phyloP scores from a whole-genome alignment of 2,797 vertebrate species.

The Hafferia zeledoni region DNA sequence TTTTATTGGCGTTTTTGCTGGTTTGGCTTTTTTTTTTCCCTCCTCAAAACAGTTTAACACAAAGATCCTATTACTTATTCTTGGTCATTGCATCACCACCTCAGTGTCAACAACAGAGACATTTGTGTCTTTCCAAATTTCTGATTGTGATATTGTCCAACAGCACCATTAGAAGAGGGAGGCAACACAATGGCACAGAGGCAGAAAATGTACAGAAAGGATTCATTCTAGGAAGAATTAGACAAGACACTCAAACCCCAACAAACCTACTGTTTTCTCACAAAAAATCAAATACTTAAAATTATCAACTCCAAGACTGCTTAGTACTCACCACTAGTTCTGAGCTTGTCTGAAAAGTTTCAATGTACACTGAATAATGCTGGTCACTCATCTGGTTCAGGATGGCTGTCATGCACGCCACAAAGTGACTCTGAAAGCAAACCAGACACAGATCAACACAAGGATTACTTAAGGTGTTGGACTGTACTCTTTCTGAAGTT shows the following conservation, averaged over 20 bases:
- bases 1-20: background rate
- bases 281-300: background rate
- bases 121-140: background rate
- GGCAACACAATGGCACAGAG: background rate
- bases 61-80: background rate
- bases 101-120: background rate
- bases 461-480: background rate
- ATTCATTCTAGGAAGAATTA: background rate
- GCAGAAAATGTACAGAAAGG: background rate
- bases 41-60: background rate
- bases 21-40: background rate
- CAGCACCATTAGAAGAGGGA: background rate
- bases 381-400: conserved; percentile 92
- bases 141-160: background rate
- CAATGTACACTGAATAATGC: conserved; percentile 91
- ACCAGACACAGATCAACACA: background rate
- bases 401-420: conserved; percentile 96
- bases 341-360: conserved; percentile 86
- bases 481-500: background rate
- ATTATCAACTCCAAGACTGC: background rate
- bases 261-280: background rate
- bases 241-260: background rate
- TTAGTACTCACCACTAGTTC: conserved; percentile 90
- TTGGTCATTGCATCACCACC: background rate
- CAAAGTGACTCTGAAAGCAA: conserved; percentile 89